phyloP scores from a whole-genome alignment of 2,797 vertebrate species.

The Ispidina picta region DNA sequence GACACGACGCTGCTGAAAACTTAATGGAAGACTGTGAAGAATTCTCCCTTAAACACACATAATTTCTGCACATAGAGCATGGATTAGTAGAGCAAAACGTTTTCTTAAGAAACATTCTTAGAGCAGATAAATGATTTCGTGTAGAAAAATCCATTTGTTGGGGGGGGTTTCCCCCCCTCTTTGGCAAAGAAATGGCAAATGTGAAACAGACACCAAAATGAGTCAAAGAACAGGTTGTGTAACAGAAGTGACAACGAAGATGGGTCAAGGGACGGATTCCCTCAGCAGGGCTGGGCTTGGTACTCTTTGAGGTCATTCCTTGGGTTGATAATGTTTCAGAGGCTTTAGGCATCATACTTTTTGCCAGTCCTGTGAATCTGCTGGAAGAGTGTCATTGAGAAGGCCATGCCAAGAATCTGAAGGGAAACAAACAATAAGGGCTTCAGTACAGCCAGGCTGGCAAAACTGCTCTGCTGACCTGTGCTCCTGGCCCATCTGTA shows the following conservation, averaged over 20 bases:
- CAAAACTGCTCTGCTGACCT: neutral
- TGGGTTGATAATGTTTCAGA: slow-evolving; percentile 22
- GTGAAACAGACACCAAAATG: slow-evolving; percentile 61
- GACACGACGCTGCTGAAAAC: slow-evolving; percentile 14
- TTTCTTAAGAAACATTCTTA: slow-evolving; percentile 73
- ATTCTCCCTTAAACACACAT: neutral
- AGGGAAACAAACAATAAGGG: slow-evolving; percentile 53
- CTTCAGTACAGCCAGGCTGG: neutral
- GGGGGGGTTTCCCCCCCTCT: slow-evolving; percentile 62
- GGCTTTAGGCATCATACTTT: slow-evolving; percentile 92
- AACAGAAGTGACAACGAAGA: slow-evolving; percentile 49
- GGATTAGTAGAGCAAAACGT: slow-evolving; percentile 61
- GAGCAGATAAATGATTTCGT: slow-evolving; percentile 19
- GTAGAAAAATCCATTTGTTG: slow-evolving; percentile 65
- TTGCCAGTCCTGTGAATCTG: slow-evolving; percentile 97
- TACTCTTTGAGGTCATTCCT: slow-evolving; percentile 29
- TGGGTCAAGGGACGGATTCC: slow-evolving; percentile 23
- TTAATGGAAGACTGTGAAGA: slow-evolving; percentile 51
- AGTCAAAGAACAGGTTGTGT: slow-evolving; percentile 68
- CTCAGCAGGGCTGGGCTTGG: slow-evolving; percentile 32
- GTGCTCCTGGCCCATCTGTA: neutral
- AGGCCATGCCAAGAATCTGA: slow-evolving; percentile 97
- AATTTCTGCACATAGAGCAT: slow-evolving; percentile 18
- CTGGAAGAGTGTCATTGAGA: slow-evolving; percentile 98
- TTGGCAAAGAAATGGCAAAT: slow-evolving; percentile 83